Evolutionary conservation across 2,888 invertebrate genomes (phyloP).

Genomic region (Cataglyphis altisquamis): DNA sequence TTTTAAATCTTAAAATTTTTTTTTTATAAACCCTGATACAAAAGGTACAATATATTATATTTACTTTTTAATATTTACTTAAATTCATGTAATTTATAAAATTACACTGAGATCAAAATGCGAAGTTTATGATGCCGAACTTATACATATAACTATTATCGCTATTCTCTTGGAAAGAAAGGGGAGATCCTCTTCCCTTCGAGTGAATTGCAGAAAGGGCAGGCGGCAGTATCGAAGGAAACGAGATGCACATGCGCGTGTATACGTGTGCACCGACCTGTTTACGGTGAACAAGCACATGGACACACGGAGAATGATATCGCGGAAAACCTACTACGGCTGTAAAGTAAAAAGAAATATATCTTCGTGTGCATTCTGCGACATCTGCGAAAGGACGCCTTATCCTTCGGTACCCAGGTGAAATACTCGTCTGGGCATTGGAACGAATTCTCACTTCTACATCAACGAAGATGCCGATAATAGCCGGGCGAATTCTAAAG

Average conservation of each 20-base stretch:
- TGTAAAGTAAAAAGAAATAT: slow-evolving; percentile 61
- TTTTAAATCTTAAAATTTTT: slow-evolving; percentile 78
- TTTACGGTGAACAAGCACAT: slow-evolving; percentile 73
- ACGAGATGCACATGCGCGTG: slow-evolving; percentile 54
- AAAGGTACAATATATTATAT: slow-evolving; percentile 90
- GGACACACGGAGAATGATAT: slow-evolving; percentile 58
- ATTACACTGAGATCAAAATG: not conserved
- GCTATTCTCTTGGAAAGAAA: not conserved
- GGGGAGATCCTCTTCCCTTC: not conserved
- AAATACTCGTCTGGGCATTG: slow-evolving; percentile 5
- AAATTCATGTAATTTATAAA: slow-evolving; percentile 78
- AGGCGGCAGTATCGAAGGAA: slow-evolving; percentile 40
- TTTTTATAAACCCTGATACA: slow-evolving; percentile 91
- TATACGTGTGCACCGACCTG: slow-evolving; percentile 66
- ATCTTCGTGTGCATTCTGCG: slow-evolving; percentile 4
- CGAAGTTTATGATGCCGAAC: not conserved
- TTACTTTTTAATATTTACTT: slow-evolving; percentile 87
- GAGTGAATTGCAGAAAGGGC: not conserved
- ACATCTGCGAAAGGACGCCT: slow-evolving; percentile 20
- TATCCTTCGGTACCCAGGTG: slow-evolving; percentile 26
- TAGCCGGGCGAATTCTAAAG: slow-evolving; percentile 9
- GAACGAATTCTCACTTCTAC: slow-evolving; percentile 36
- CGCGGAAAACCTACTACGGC: slow-evolving; percentile 51
- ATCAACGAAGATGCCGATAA: slow-evolving; percentile 16
- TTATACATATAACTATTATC: not conserved